phyloP scores from a whole-genome alignment of 2,113 vertebrate species.

The Bufo bufo region DNA sequence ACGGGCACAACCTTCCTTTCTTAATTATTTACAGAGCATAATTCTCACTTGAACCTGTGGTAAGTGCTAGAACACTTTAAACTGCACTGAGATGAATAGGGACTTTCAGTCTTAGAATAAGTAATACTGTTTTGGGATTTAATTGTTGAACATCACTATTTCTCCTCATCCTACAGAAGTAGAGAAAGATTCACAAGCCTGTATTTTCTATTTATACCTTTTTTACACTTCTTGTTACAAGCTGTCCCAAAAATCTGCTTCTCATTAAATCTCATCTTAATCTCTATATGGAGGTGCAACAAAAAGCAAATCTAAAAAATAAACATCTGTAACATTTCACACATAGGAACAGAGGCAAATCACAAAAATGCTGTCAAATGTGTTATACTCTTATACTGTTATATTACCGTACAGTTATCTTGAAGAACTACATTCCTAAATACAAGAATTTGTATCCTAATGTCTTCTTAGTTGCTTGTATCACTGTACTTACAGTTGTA shows the following conservation, averaged over 20 bases:
- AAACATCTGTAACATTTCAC: constrained; percentile 8
- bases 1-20: constrained; percentile 1
- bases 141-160: not conserved
- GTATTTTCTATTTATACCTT: constrained; percentile 10
- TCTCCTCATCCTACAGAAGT: not conserved
- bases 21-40: constrained; percentile 22
- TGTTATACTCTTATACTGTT: not conserved
- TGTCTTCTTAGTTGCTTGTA: not conserved
- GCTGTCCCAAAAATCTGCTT: not conserved
- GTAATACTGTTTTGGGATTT: not conserved
- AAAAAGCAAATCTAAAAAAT: not conserved
- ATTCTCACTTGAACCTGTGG: not conserved
- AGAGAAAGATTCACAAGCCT: not conserved
- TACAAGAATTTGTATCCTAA: not conserved
- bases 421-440: not conserved
- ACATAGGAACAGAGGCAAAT: not conserved
- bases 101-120: constrained; percentile 11
- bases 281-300: not conserved
- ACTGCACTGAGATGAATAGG: not conserved
- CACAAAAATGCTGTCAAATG: not conserved
- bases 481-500: not conserved
- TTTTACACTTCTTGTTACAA: not conserved
- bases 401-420: not conserved
- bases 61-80: not conserved
- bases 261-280: not conserved